Evolutionary conservation across 2,797 vertebrate genomes (phyloP).

Genomic region (Darevskia nairensis): DNA sequence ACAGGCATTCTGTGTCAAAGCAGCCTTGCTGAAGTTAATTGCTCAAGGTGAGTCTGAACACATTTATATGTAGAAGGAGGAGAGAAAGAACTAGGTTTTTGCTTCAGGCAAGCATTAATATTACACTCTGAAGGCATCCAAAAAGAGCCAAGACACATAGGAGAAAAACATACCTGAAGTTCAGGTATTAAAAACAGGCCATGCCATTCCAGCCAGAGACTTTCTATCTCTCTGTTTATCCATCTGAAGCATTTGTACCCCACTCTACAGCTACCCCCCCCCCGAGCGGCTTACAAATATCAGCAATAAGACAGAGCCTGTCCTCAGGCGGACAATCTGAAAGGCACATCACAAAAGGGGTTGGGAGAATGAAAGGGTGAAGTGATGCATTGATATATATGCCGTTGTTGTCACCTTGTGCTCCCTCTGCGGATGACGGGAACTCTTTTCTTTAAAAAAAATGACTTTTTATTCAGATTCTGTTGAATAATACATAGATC

Average conservation of each 20-base stretch:
- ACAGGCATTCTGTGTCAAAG: slow-evolving; percentile 28
- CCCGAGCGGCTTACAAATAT: background rate
- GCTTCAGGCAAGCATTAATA: slow-evolving; percentile 40
- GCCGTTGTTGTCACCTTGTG: background rate
- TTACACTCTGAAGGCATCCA: slow-evolving; percentile 19
- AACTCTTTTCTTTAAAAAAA: too few relatives aligned
- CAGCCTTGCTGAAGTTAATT: slow-evolving; percentile 28
- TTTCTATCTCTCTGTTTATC: background rate
- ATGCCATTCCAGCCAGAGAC: background rate
- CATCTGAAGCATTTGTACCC: background rate
- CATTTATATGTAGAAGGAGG: slow-evolving; percentile 25
- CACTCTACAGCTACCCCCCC: background rate
- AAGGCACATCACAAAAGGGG: background rate
- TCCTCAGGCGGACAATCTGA: background rate
- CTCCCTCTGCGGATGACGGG: background rate
- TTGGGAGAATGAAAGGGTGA: background rate
- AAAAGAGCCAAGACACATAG: background rate
- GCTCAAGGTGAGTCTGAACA: slow-evolving; percentile 29
- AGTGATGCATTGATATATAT: background rate
- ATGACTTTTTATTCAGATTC: too few relatives aligned
- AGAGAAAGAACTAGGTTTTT: background rate
- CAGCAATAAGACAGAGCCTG: background rate
- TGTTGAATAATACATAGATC: too few relatives aligned
- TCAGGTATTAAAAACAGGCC: background rate
- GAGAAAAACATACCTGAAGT: background rate